Base-by-base conservation (phyloP, 1,140 invertebrate species). In the Frieseomelitta varia region DNA sequence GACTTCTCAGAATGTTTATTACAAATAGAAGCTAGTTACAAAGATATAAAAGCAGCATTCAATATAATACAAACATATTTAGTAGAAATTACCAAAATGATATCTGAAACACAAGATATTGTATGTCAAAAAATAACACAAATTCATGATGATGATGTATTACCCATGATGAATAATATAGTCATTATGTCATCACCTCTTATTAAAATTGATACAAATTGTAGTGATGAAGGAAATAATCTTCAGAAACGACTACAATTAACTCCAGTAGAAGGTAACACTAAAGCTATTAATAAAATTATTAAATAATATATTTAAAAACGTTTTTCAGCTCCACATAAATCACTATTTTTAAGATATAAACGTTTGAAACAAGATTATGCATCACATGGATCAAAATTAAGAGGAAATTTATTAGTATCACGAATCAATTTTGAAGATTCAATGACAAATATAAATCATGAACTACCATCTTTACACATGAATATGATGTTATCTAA, bases 341-440 rank as follows among this genome's bases (percentile, higher is more conserved):
- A 90, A 72, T 80, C 92, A 65, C 76, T 94, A 61, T 93, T 94
- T 84, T 87, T 89, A 58, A 88, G 91, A 74, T 87, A 93, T 14
- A 83, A 91, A 53, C 85, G 87, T 55, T 71, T 87, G 27, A 71
- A 73, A 34, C 47, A 78, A 19, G 81, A 79, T 79, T 15, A 86
- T 39, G 63, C 15, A 3, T 47, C 82, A 4, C 39, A 30, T 21
- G 77, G 63, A 73, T 67, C 76, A 27, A 82, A 87, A 30, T 77
- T 74, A 71, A 81, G 58, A 82, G 86, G 72, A 71, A 91, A 91
- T 82, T 81, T 91, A 19, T 79, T 87, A 2, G 83, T 92, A 14
- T 88, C 91, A 14, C 88, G 90, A 68, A 92, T 93, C 0, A 92
- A 93, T 85, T 88, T 93, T n/a, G 89, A 94, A 67, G 91, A 91